Evolutionary conservation across 2,888 invertebrate species (phyloP).

Genomic region (Caenorhabditis panamensis): DNA sequence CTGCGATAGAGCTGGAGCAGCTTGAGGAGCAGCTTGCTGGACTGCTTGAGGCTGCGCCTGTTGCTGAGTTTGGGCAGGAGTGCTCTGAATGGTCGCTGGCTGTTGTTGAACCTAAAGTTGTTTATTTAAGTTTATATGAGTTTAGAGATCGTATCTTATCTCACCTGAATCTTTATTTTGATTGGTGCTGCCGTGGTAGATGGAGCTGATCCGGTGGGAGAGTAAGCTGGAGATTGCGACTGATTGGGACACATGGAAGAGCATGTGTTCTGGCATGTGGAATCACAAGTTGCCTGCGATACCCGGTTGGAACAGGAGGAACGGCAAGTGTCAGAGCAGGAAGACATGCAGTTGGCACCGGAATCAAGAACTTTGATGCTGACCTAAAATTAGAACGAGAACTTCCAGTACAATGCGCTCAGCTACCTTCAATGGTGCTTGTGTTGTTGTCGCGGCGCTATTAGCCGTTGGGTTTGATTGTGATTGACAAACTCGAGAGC

Average conservation of each 20-base stretch:
- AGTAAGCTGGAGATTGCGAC: not conserved
- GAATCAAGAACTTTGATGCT: constrained; percentile 49
- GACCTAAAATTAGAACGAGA: constrained; percentile 14
- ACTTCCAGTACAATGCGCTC: not conserved
- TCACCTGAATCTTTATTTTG: constrained; percentile 56
- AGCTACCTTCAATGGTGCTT: constrained; percentile 46
- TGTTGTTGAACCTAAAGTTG: constrained; percentile 38
- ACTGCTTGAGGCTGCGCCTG: constrained; percentile 48
- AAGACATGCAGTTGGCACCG: constrained; percentile 46
- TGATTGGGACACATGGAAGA: constrained; percentile 41
- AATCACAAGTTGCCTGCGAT: constrained; percentile 40
- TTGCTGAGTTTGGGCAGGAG: constrained; percentile 27
- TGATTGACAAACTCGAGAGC: constrained; percentile 61
- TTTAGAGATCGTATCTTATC: too few relatives aligned
- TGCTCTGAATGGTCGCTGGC: constrained; percentile 14
- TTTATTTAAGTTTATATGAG: not conserved
- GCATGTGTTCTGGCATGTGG: constrained; percentile 60
- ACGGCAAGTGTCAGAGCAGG: constrained; percentile 46
- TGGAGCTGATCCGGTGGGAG: constrained; percentile 2
- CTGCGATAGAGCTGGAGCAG: constrained; percentile 5
- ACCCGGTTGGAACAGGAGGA: constrained; percentile 43
- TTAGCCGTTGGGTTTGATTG: constrained; percentile 41
- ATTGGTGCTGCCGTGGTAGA: constrained; percentile 34
- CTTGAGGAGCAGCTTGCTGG: constrained; percentile 20
- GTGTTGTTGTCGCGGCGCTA: constrained; percentile 21